These are phyloP conservation scores for Eublepharis macularius DNA, from an alignment of 2,113 vertebrate species.

Conservation along the genomic window DNA sequence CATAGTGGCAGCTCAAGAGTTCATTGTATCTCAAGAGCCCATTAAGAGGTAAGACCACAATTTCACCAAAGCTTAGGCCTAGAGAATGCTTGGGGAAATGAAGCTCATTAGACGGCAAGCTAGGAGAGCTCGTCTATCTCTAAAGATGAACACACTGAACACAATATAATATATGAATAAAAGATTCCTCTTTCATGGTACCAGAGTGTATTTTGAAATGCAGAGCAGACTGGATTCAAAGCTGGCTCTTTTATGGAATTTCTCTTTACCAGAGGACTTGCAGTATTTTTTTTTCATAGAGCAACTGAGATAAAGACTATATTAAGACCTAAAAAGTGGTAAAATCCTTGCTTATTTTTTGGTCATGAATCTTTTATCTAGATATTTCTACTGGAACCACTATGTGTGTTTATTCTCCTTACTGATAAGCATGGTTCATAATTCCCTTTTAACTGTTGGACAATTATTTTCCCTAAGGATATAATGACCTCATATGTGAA, in stretches of 20 bases:
- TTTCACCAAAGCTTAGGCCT: not conserved
- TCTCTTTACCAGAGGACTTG: not conserved
- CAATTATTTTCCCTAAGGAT: constrained; percentile 5
- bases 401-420: constrained; percentile 16
- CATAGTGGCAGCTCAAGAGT: no score
- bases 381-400: constrained; percentile 32
- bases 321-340: not conserved
- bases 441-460: constrained; percentile 36
- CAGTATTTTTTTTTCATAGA: constrained; percentile 22
- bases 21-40: no score
- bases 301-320: constrained; percentile 19
- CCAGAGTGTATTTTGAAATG: constrained; percentile 19
- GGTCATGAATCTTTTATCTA: constrained; percentile 26
- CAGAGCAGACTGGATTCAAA: constrained; percentile 43
- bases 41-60: not conserved
- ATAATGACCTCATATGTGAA: constrained; percentile 13
- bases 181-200: constrained; percentile 37
- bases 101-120: not conserved
- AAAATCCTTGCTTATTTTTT: constrained; percentile 10
- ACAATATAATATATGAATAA: constrained; percentile 25
- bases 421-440: not conserved
- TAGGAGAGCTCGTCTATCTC: not conserved
- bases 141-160: not conserved
- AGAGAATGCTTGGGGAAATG: not conserved
- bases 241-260: constrained; percentile 1